Percentiles rank a stretch among this genome's conserved stretches.
Conservation (phyloP, 2,797 vertebrate genomes). For the Babyrousa celebensis region DNA sequence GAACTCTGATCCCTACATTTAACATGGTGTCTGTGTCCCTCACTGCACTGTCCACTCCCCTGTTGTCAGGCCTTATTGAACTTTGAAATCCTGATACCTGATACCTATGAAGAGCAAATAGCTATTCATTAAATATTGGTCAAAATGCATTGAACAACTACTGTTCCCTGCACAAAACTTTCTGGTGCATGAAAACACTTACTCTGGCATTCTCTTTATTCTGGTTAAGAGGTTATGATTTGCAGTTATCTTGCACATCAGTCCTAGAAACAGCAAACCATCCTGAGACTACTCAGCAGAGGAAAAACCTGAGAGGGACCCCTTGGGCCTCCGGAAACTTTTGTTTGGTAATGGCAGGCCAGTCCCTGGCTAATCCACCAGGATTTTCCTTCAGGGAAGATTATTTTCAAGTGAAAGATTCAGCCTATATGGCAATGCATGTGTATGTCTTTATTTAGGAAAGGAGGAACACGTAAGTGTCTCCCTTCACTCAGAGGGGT, state of each 20-base stretch:
- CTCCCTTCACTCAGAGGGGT: neutral
- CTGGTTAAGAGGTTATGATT: neutral
- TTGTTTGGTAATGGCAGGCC: neutral
- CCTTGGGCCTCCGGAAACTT: neutral
- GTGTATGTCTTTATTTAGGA: neutral
- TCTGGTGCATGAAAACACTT: neutral
- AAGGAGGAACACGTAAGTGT: neutral
- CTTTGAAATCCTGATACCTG: neutral
- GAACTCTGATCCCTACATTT: neutral
- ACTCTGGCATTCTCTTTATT: neutral
- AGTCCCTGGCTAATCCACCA: neutral
- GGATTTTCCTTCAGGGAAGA: neutral
- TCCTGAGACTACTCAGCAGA: neutral
- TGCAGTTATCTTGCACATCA: constrained; percentile 14
- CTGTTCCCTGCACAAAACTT: constrained; percentile 3
- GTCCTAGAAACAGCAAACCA: neutral
- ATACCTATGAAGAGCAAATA: neutral
- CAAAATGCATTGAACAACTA: neutral
- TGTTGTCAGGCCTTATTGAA: neutral
- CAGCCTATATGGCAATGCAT: neutral
- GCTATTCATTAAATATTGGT: neutral
- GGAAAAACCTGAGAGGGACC: neutral
- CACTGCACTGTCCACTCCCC: neutral
- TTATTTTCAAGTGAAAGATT: neutral
- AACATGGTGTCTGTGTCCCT: neutral